Evolutionary conservation across 2,888 invertebrate genomes (phyloP), one percentile per base, ranked within the genome.

Genomic region (Oxystoma pomonae): DNA sequence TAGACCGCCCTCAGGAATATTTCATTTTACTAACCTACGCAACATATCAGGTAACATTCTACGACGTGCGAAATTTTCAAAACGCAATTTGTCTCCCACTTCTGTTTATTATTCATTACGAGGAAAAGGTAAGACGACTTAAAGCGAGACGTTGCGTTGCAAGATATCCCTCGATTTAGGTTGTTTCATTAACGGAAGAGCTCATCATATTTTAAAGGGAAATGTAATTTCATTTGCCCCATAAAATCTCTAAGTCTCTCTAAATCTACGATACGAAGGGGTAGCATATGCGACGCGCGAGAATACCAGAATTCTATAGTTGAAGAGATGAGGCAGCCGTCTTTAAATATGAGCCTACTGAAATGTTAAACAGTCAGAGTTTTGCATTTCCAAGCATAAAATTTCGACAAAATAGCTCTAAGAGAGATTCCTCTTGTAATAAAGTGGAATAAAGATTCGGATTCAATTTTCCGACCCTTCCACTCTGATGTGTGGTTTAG

Each of bases 321-420:
- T 35, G 3, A 35, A 35, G 35, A 35, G 5, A 35, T 35, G 35
- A 35, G 35, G 5, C 12, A 35, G 35, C 69, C 70, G 78, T 80
- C 81, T 80, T 81, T 81, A 80, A 80, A 81, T 81, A 81, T 81
- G 81, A 81, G 80, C 81, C 80, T 80, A 80, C 79, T 78, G 81
- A 81, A 81, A 81, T 81, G 81, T 80, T 80, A 81, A 81, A 80
- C 81, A 81, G 81, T 77, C 79, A 74, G 78, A 80, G 78, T 80
- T 80, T 80, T 80, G 80, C 80, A 80, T 80, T 80, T 79, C 79
- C 77, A 74, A 76, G 79, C 80, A 80, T 80, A 81, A 80, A 80
- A 80, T 79, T 80, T 78, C 79, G 77, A 77, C 80, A 79, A 79
- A 80, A 80, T 80, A 79, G 77, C 78, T 77, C 72, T 74, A 76